phyloP scores from a whole-genome alignment of 2,797 vertebrate genomes.

The Phrynocephalus guinanensis region DNA sequence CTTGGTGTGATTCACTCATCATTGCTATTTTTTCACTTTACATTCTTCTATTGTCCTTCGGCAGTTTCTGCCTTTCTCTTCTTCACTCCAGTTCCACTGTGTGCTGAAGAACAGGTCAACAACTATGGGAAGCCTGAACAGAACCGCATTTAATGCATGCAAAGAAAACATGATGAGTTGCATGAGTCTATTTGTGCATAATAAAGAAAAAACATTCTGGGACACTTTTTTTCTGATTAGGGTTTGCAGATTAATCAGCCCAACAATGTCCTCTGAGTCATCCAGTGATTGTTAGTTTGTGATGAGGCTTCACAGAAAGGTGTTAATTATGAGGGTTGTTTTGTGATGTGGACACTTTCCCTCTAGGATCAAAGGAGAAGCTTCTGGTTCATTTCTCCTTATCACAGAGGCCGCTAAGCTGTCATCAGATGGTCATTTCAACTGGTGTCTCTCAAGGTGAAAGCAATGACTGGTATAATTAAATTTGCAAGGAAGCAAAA shows the following conservation, averaged over 20 bases:
- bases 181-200: rapidly evolving
- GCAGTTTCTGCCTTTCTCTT: neutral
- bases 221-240: neutral
- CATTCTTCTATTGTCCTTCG: neutral
- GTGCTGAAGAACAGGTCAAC: rapidly evolving
- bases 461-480: conserved; percentile 36
- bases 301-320: neutral
- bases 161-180: neutral
- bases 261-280: neutral
- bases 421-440: conserved; percentile 30
- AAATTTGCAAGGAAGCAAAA: conserved; percentile 6
- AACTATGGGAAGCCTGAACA: rapidly evolving
- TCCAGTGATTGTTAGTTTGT: neutral
- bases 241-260: conserved; percentile 6
- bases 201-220: rapidly evolving
- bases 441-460: conserved; percentile 11
- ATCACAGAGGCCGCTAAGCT: neutral
- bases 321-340: neutral
- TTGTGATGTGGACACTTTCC: conserved; percentile 17
- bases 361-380: conserved; percentile 34
- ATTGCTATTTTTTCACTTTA: neutral
- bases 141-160: neutral
- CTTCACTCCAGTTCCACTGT: neutral
- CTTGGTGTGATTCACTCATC: neutral
- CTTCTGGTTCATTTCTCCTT: conserved; percentile 20